Evolutionary conservation across 2,797 vertebrate genomes (phyloP), one percentile per base, ranked within the genome.

Genomic region (Artibeus jamaicensis): DNA sequence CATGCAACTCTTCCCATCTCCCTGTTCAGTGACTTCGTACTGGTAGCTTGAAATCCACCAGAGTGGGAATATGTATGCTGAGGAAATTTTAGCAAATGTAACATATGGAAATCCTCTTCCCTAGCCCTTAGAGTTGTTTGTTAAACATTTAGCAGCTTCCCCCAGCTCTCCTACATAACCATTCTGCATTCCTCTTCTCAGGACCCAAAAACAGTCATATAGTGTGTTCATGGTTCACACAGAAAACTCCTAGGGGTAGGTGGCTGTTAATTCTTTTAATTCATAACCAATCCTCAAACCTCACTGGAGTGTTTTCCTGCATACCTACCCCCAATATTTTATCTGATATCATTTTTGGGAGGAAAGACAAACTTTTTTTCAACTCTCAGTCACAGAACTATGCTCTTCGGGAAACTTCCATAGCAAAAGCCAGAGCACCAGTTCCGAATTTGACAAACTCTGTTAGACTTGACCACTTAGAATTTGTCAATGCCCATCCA

Each of bases 31-130:
- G 37, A 29, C 32, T 62, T 86, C 19, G 34, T 42, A 12, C 11
- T n/a, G 18, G 21, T 78, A 67, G 26, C 74, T 37, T 57, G 26
- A 86, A 71, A 82, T 73, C 5, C 37, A 15, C 29, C 55, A 4
- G 0, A 0, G 34, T 24, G 65, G 15, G 6, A 21, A 32, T 57
- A 12, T 46, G 34, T 32, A 57, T 4, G 7, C 12, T 44, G 9
- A 78, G 15, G 37, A 46, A 50, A 73, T n/a, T 37, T 77, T 44
- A 86, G 34, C 73, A 77, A 77, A 32, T 67, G 14, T 11, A 59
- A 10, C 12, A 9, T 1, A 14, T 32, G 10, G 5, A 6, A 24
- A 2, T 70, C 10, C 37, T 34, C 19, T 39, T 22, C 21, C 19
- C 10, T 10, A 12, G 9, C 15, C 4, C 32, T 4, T 19, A 62